Percentiles rank a stretch among this genome's conserved stretches.
phyloP scores from a whole-genome alignment of 2,888 invertebrate species.

The Halictus quadricinctus region DNA sequence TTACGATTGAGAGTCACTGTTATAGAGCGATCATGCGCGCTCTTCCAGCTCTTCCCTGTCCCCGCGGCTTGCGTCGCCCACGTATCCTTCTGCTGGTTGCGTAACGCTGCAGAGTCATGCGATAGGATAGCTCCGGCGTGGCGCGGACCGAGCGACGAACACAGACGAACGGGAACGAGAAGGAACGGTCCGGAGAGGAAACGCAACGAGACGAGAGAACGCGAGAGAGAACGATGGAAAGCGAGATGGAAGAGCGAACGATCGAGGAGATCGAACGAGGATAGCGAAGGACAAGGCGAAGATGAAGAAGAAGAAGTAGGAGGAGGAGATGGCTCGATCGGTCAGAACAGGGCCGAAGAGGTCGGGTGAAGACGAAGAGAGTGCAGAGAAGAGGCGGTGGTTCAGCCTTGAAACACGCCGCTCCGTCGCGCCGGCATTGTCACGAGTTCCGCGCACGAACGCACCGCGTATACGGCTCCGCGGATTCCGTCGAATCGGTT shows the following conservation, averaged over 20 bases:
- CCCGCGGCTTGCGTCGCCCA: constrained; percentile 40
- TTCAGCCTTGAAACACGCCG: constrained; percentile 67
- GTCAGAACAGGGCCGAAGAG: constrained; percentile 15
- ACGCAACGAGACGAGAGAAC: neutral
- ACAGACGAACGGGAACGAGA: constrained; percentile 22
- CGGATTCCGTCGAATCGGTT: constrained; percentile 48
- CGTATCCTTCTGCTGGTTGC: constrained; percentile 62
- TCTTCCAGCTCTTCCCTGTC: constrained; percentile 23
- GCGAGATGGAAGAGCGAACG: neutral
- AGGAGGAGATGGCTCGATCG: constrained; percentile 20
- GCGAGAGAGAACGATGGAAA: constrained; percentile 1
- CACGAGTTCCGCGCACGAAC: constrained; percentile 57
- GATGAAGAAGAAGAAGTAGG: neutral
- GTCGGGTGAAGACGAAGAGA: constrained; percentile 26
- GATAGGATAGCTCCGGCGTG: constrained; percentile 63
- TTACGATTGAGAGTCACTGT: constrained; percentile 29
- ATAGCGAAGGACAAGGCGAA: neutral
- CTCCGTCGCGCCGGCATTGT: constrained; percentile 38
- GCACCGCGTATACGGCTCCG: constrained; percentile 21
- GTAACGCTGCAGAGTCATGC: constrained; percentile 71
- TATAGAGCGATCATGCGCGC: constrained; percentile 40
- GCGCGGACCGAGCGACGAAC: constrained; percentile 29
- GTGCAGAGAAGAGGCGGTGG: constrained; percentile 40
- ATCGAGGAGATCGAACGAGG: constrained; percentile 4
- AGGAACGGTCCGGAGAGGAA: constrained; percentile 3